Evolutionary conservation across 1,140 invertebrate genomes (phyloP), one percentile per base, ranked within the genome.

Genomic region (Arctopsyche grandis): DNA sequence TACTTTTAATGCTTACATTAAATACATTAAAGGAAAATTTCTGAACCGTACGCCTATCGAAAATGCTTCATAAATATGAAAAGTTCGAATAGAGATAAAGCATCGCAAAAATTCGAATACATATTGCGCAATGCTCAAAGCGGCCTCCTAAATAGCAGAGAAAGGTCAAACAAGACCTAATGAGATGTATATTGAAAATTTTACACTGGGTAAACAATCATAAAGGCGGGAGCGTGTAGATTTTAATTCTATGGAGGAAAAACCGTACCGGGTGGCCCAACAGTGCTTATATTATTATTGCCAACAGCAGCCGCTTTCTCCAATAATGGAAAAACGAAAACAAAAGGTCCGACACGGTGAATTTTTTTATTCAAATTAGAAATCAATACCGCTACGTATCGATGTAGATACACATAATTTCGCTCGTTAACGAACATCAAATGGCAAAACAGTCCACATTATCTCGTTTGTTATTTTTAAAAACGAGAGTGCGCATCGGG

Each of bases 311-410:
- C n/a, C 56, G 14, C 56, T 60, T 19, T 60, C 16, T 60, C 56
- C 56, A 60, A 60, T 60, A 60, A 60, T 60, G 56, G 56, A 60
- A 60, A 60, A 60, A 60, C 16, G 56, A 60, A 60, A 60, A 60
- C 56, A 60, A 60, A 60, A 60, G 56, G 14, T n/a, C n/a, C n/a
- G n/a, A 38, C 3, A 38, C 29, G 29, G 7, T 38, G 7, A 7
- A 38, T 38, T 38, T 38, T 38, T 38, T 38, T 26, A 26, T 66
- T 66, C 21, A 66, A 66, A 66, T 66, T 66, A 29, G 24, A 66
- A 66, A 66, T 66, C 63, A 66, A 66, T 66, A 66, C 63, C 3
- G 9, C 5, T 10, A 9, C 3, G 63, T 22, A 7, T n/a, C 22
- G n/a, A 66, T 29, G 24, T 10, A 66, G 24, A 66, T 66, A 26